These are phyloP conservation scores for Nothoprocta pentlandii DNA, from an alignment of 2,113 vertebrate species.

Conservation along the genomic window DNA sequence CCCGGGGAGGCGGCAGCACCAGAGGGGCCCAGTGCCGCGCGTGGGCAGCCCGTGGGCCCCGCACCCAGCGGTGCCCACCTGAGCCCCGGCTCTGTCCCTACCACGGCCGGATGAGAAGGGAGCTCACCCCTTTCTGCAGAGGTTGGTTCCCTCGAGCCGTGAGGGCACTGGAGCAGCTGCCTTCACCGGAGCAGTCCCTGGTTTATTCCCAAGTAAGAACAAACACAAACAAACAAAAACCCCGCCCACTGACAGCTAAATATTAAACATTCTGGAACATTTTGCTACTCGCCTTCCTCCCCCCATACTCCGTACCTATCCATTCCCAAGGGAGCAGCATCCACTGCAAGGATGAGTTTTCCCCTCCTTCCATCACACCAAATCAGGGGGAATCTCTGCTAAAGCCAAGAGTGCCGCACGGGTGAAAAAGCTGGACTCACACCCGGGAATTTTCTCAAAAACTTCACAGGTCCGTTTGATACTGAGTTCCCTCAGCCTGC, in stretches of 20 bases:
- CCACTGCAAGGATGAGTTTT: background rate
- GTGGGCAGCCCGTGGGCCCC: too few species aligned
- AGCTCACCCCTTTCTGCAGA: background rate
- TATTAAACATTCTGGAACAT: background rate
- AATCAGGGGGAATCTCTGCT: slow-evolving; percentile 24
- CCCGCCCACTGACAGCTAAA: background rate
- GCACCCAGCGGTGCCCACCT: too few species aligned
- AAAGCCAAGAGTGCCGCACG: slow-evolving; percentile 1
- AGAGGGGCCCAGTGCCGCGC: too few species aligned
- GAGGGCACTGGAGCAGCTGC: slow-evolving; percentile 12
- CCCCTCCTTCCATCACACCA: background rate
- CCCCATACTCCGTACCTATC: background rate
- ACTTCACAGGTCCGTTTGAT: slow-evolving; percentile 57
- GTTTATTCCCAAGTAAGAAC: background rate
- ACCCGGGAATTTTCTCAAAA: slow-evolving; percentile 66
- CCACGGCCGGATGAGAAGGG: background rate
- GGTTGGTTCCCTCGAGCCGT: slow-evolving; percentile 19
- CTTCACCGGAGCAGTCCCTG: slow-evolving; percentile 22
- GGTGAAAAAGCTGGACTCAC: slow-evolving; percentile 43
- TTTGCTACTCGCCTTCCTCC: background rate
- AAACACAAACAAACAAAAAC: background rate
- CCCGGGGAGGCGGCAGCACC: background rate
- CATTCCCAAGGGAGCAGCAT: slow-evolving; percentile 6
- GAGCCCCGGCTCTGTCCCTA: background rate
- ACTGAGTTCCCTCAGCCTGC: slow-evolving; percentile 46